phyloP scores from a whole-genome alignment of 2,888 invertebrate genomes.

The Chromoteleia sp. region DNA sequence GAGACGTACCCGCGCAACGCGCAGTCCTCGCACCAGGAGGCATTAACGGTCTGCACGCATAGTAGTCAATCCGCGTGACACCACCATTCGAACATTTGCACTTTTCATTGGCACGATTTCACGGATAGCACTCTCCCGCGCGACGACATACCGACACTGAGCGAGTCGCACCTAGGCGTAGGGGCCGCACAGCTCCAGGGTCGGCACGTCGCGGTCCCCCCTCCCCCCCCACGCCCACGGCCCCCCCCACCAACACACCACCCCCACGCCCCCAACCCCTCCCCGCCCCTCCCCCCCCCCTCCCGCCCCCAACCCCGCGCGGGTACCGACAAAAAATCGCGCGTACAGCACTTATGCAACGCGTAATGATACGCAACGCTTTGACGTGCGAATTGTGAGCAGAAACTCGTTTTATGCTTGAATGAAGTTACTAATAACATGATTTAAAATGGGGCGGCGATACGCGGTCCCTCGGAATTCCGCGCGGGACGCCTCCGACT shows the following conservation, averaged over 20 bases:
- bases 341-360: constrained; percentile 63
- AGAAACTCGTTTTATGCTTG: constrained; percentile 64
- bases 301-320: too few species aligned
- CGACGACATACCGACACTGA: too few species aligned
- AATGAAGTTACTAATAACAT: constrained; percentile 60
- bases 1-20: neutral
- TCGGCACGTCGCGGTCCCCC: too few species aligned
- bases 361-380: constrained; percentile 51
- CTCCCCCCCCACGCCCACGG: too few species aligned
- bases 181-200: too few species aligned
- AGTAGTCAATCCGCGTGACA: neutral
- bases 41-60: neutral
- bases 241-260: too few species aligned
- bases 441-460: constrained; percentile 40
- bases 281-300: too few species aligned
- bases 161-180: too few species aligned
- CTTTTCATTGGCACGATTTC: too few species aligned
- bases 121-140: too few species aligned
- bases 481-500: constrained; percentile 9
- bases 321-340: too few species aligned
- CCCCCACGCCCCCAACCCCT: too few species aligned
- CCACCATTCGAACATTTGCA: neutral
- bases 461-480: constrained; percentile 34
- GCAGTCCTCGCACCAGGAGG: constrained; percentile 5
- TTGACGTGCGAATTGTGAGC: constrained; percentile 58